phyloP scores from a whole-genome alignment of 2,888 invertebrate genomes.

The Eupithecia subfuscata region DNA sequence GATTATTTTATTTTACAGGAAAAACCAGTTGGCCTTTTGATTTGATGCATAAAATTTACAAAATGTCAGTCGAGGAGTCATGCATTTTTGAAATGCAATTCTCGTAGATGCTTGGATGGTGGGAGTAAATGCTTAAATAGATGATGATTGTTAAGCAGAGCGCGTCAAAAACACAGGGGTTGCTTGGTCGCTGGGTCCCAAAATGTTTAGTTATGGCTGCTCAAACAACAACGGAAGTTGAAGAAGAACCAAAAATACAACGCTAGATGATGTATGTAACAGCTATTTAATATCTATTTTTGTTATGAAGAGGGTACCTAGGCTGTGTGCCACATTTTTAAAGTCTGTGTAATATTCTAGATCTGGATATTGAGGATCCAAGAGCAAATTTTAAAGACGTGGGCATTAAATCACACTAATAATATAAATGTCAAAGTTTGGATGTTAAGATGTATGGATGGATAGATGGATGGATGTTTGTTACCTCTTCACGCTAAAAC shows the following conservation, averaged over 20 bases:
- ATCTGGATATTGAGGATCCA: background rate
- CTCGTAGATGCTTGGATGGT: background rate
- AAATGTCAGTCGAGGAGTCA: background rate
- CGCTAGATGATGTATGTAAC: background rate
- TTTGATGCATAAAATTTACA: constrained; percentile 1
- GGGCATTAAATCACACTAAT: background rate
- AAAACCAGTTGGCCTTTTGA: constrained; percentile 13
- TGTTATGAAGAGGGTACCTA: background rate
- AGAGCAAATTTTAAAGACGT: background rate
- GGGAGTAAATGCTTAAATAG: background rate
- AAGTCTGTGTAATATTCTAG: background rate
- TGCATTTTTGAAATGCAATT: background rate
- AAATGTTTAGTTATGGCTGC: background rate
- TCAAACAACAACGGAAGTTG: background rate
- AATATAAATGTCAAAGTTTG: too few relatives aligned
- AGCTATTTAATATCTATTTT: background rate
- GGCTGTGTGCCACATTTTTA: background rate
- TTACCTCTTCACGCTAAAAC: too few relatives aligned
- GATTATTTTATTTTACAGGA: constrained; percentile 8
- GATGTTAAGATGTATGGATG: too few relatives aligned
- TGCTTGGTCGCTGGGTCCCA: background rate
- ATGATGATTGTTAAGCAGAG: background rate
- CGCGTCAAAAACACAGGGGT: background rate
- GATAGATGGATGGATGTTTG: too few relatives aligned
- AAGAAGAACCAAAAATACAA: background rate